Base-by-base conservation (phyloP, 2,113 vertebrate genomes). In the Oreochromis spilurus region DNA sequence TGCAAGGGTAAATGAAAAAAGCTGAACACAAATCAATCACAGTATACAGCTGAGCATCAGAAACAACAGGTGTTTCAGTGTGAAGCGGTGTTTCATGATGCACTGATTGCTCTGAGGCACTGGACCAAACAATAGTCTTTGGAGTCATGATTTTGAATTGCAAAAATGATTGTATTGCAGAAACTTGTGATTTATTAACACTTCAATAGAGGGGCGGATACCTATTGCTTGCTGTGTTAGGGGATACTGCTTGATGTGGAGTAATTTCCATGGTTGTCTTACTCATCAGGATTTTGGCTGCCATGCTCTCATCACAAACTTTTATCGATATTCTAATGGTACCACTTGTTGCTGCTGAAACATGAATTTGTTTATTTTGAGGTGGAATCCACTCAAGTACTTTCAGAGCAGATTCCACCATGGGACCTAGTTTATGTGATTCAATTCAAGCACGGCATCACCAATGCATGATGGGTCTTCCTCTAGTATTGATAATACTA, bases 401-500 rank as follows among this genome's bases (percentile, higher is more conserved):
- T 34, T 34, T 31, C 58, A 34, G 29, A 6, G 58, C 58, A 19
- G 8, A 19, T 34, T 19, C 29, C 58, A 34, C n/a, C 60, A 65
- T 38, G 31, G 60, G 31, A 60, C 14, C 14, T 31, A 60, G 57
- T 60, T 60, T 60, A 60, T 60, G 26, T 31, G 57, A 60, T 14
- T 60, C 57, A 60, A 29, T 4, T 60, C 57, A 17, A 60, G 14
- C 57, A 1, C 26, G 0, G 0, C 31, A 60, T 60, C 57, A 60
- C 1, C 60, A 36, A 65, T 38, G 17, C 31, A n/a, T 65, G 60
- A 36, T 65, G 60, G 57, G 57, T 1, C 57, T 31, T 58, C 55
- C 29, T 58, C 55, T 58, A 52, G 0, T 0, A 52, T 5, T 52
- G 4, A 52, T 52, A n/a, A 52, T n/a, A 53, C 0, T n/a, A 58